These are phyloP conservation scores for Chinchilla lanigera DNA, from an alignment of 2,113 vertebrate species.

Conservation along the genomic window DNA sequence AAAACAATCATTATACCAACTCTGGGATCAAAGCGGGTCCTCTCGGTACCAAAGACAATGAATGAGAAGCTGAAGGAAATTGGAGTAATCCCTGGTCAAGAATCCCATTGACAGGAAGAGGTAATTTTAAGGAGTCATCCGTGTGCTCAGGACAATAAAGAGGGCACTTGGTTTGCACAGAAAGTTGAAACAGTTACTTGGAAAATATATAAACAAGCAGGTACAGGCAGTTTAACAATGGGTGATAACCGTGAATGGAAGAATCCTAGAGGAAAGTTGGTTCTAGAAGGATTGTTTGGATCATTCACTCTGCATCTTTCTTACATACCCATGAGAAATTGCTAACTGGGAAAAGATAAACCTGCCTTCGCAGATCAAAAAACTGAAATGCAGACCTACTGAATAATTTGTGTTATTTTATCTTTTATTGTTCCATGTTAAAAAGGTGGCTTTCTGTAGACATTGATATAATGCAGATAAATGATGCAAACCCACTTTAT, in stretches of 20 bases:
- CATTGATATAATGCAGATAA: not conserved
- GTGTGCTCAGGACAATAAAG: not conserved
- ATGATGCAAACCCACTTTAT: not conserved
- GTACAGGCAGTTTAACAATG: not conserved
- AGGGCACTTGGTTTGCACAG: not conserved
- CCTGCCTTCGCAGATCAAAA: not conserved
- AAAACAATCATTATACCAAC: not conserved
- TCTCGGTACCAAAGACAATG: not conserved
- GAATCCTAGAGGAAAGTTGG: not conserved
- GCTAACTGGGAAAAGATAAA: not conserved
- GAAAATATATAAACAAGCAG: not conserved
- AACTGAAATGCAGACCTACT: not conserved
- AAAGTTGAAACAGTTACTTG: not conserved
- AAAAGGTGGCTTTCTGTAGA: not conserved
- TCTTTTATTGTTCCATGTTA: not conserved
- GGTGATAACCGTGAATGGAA: too few relatives aligned
- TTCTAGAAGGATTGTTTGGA: not conserved
- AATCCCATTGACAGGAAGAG: not conserved
- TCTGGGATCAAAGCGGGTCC: not conserved
- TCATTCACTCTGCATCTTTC: not conserved
- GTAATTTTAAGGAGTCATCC: not conserved
- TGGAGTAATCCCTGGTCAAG: not conserved
- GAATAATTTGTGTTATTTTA: constrained; percentile 12
- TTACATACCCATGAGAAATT: not conserved
- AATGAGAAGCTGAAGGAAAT: not conserved